A percentile compares a stretch with the other conserved stretches of the same genome.
These are phyloP conservation scores for Anguilla obscura DNA, from an alignment of 2,797 vertebrate genomes.

Conservation along the genomic window DNA sequence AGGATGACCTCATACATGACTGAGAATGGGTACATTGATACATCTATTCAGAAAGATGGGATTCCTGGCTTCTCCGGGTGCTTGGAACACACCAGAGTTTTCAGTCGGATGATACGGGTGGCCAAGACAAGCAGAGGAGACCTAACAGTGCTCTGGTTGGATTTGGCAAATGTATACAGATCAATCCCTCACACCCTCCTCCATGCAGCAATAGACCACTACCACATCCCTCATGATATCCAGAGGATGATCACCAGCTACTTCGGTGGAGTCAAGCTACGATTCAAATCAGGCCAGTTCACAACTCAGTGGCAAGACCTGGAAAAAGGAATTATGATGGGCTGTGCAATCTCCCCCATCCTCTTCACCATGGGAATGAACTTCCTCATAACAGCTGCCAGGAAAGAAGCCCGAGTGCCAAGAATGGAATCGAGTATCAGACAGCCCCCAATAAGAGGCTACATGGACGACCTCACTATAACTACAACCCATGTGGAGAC, in stretches of 20 bases:
- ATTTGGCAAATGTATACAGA: not conserved
- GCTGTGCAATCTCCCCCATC: slow-evolving; percentile 24
- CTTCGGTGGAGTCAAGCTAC: slow-evolving; percentile 26
- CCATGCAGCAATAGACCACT: too few species aligned
- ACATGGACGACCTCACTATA: slow-evolving; percentile 17
- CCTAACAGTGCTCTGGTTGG: slow-evolving; percentile 13
- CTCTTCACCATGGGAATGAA: slow-evolving; percentile 28
- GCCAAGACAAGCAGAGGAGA: too few species aligned
- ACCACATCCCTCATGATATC: slow-evolving; percentile 26
- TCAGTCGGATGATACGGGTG: not conserved
- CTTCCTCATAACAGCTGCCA: not conserved
- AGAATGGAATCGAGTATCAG: slow-evolving; percentile 13
- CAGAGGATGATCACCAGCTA: slow-evolving; percentile 36
- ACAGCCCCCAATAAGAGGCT: slow-evolving; percentile 6
- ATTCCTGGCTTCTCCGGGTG: not conserved
- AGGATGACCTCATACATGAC: not conserved
- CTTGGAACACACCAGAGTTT: not conserved
- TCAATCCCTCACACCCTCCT: slow-evolving; percentile 20
- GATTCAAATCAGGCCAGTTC: slow-evolving; percentile 14
- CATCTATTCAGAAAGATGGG: not conserved
- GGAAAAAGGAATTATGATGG: slow-evolving; percentile 20
- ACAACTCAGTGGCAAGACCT: slow-evolving; percentile 24
- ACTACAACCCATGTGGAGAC: slow-evolving; percentile 30
- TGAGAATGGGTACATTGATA: not conserved
- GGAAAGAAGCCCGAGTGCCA: not conserved